Percentiles rank a stretch among this genome's conserved stretches.
Evolutionary conservation across 2,113 vertebrate genomes (phyloP).

Genomic region (Chaetodon trifascialis): DNA sequence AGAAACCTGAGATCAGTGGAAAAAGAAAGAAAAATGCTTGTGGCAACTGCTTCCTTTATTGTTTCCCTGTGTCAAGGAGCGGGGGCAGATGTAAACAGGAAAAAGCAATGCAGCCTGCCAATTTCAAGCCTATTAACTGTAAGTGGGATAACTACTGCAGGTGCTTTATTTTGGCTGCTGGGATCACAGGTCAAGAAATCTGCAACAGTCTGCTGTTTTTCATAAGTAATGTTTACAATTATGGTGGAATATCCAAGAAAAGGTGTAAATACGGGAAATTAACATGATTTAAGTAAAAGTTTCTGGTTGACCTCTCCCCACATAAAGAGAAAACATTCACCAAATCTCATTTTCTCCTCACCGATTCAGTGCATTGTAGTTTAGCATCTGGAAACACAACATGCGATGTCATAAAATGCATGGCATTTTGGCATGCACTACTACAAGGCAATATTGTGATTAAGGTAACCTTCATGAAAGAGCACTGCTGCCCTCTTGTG

Average conservation of each 20-base stretch:
- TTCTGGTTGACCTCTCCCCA: background rate
- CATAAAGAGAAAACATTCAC: background rate
- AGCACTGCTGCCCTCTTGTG: slow-evolving; percentile 79
- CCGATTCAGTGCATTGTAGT: background rate
- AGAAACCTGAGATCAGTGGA: slow-evolving; percentile 18
- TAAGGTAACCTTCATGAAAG: slow-evolving; percentile 42
- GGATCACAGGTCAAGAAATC: slow-evolving; percentile 2
- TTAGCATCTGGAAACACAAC: background rate
- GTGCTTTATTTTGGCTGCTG: slow-evolving; percentile 27
- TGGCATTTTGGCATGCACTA: background rate
- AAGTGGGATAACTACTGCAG: slow-evolving; percentile 16
- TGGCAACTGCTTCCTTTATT: slow-evolving; percentile 21
- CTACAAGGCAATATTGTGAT: background rate
- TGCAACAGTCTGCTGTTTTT: no score
- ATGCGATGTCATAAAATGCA: background rate
- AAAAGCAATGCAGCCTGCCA: slow-evolving; percentile 9
- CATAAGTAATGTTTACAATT: background rate
- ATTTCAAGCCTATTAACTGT: slow-evolving; percentile 23
- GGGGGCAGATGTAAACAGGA: slow-evolving; percentile 36
- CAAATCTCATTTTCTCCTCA: no score
- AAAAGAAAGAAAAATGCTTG: background rate
- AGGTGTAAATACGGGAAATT: background rate
- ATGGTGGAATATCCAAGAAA: background rate
- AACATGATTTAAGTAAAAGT: background rate
- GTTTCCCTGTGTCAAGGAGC: slow-evolving; percentile 31